Base-by-base conservation (phyloP, 2,113 vertebrate species). In the Periophthalmus modestus region DNA sequence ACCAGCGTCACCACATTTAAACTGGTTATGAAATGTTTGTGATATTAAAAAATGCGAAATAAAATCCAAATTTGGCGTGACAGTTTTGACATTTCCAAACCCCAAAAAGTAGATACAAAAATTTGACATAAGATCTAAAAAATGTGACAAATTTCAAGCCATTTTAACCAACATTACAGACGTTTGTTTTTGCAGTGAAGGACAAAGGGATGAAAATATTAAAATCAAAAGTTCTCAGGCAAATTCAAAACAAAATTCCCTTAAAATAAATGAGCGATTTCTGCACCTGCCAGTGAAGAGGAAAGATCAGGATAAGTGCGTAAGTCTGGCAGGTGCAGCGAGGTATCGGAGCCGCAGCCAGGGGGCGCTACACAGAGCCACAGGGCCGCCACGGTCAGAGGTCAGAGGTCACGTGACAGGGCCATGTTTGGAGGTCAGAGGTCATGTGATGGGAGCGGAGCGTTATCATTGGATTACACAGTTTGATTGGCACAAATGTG, bases 231-330 rank as follows among this genome's bases (percentile, higher is more conserved):
- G 52, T 55, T 55, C 63, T 82, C 77, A 80, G 72, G 69, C 73
- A 48, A 48, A 14, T 79, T 81, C 82, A 79, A 86, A 79, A 81
- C 75, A 88, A 79, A 18, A 82, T 92, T 91, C 92, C 89, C 92
- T 93, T 92, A 89, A 84, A 84, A 39, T 15, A 63, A 36, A 73
- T 52, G 58, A 77, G 73, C 77, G 69, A 89, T 67, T 83, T 79
- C 81, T 87, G 86, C 89, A 86, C 91, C 94, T 88, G 83, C 86
- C 85, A 89, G 76, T 79, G 71, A 84, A 84, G 72, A 90, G 74
- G 80, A 88, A 69, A 58, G 76, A 43, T 82, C 85, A 89, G 84
- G 82, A 89, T 91, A 93, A 92, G 92, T 93, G 93, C 93, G 84
- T 92, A 43, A n/a, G 52, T 89, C 88, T 88, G 89, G 88, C 72